A percentile compares a stretch with the other conserved stretches of the same genome.
Evolutionary conservation across 2,888 invertebrate genomes (phyloP).

Genomic region (Sarcophaga rosellei): DNA sequence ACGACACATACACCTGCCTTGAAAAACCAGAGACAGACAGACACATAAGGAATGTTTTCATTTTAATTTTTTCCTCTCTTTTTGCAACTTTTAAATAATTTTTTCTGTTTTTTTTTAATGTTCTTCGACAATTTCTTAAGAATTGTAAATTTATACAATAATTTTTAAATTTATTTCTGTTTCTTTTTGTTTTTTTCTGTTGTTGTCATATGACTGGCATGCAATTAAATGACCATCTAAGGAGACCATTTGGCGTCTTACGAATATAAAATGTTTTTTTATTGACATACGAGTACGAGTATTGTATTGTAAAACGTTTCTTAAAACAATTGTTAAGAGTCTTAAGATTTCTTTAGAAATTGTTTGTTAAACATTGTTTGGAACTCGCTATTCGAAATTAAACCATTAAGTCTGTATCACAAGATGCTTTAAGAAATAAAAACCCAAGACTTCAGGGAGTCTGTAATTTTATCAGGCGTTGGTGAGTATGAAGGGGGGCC

Average conservation of each 20-base stretch:
- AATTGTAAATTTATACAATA: conserved; percentile 62
- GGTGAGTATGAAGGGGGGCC: not conserved
- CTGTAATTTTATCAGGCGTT: not conserved
- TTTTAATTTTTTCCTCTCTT: not conserved
- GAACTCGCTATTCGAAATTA: not conserved
- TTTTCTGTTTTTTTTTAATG: not conserved
- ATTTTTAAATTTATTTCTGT: conserved; percentile 12
- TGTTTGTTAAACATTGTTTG: not conserved
- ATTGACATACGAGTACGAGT: not conserved
- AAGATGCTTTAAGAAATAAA: not conserved
- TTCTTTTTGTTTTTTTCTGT: not conserved
- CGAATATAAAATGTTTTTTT: conserved; percentile 23
- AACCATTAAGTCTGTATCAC: not conserved
- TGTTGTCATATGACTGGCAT: conserved; percentile 40
- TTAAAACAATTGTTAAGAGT: conserved; percentile 2
- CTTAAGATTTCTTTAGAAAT: conserved; percentile 9
- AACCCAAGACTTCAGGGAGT: not conserved
- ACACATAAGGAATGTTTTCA: conserved; percentile 32
- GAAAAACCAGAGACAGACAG: conserved; percentile 29
- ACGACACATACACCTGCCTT: conserved; percentile 50
- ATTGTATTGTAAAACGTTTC: not conserved
- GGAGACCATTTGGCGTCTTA: conserved; percentile 66
- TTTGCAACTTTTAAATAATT: conserved; percentile 21
- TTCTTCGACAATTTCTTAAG: conserved; percentile 45
- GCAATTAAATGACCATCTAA: conserved; percentile 64